Base-by-base conservation (phyloP, 2,888 invertebrate genomes). In the Caenorhabditis afra region DNA sequence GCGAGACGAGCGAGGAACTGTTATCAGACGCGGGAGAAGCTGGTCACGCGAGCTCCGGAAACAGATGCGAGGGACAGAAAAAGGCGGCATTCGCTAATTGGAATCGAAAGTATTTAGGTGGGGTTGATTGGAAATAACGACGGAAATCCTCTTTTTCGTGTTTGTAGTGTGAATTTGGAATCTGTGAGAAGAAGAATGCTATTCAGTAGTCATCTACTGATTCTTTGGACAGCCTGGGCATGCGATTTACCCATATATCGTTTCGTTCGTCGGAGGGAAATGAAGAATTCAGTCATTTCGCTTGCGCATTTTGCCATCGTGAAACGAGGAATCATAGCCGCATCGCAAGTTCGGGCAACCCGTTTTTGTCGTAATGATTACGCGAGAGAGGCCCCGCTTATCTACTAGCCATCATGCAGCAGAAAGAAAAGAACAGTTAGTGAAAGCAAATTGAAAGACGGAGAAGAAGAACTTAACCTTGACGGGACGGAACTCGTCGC, bases 281-380 rank as follows among this genome's bases (percentile, higher is more conserved):
- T 18, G n/a, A 45, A 41, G 57, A 64, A 57, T 71, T 57, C 55
- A 29, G 57, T 64, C 47, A 62, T 71, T 61, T 47, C 41, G 52
- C 41, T 52, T 58, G 59, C 57, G 49, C 58, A n/a, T n/a, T 68
- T 62, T 64, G 55, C 64, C 62, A 5, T 39, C 39, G 18, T 23
- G 22, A 37, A 71, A 71, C 57, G 45, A 47, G 57, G 64, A 71
- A n/a, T 14, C 62, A 64, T 55, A 55, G 64, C 57, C 62, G 62
- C 55, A 57, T 64, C 53, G 62, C 53, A 49, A 39, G n/a, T 41
- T 62, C 29, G 49, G 59, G 29, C 57, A 71, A 71, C 71, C 64
- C 71, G 71, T 71, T 71, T 71, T 64, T 50, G 71, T 55, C 71
- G 71, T 71, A 71, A 71, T 71, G 62, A 71, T 71, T 71, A 62